Base-by-base conservation (phyloP, 2,888 invertebrate genomes). In the Caenorhabditis zanzibari region DNA sequence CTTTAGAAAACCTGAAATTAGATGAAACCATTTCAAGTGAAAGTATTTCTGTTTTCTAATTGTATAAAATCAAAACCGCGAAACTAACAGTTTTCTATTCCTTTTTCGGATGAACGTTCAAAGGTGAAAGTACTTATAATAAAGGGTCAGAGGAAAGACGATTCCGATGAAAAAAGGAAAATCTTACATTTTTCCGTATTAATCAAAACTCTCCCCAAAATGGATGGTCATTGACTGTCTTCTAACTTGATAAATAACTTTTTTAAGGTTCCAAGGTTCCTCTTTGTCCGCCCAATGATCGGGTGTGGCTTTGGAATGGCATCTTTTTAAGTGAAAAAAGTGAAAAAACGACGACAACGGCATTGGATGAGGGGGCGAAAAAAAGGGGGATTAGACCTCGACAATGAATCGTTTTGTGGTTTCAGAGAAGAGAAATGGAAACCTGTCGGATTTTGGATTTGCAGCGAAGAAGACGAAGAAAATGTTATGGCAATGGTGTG, bases 381-480 rank as follows among this genome's bases (percentile, higher is more conserved):
- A 26, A n/a, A 26, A 6, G n/a, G 44, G 54, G 61, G 61, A 73
- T 61, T 52, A 73, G 52, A 61, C 68, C 54, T 54, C 68, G 38
- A 61, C 22, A 41, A 38, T 61, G 61, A 54, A 68, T 52, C 49
- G 66, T 52, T 66, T 38, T 66, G 28, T 66, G 49, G 66, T 66
- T 49, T 49, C 28, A 32, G 35, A 38, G 28, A 52, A 38, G 9
- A 24, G 49, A 16, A 28, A 59, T n/a, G 10, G 61, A 63, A 73
- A 73, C 73, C 73, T 73, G 73, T 73, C 49, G 73, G 73, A 73
- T 73, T 72, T 73, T 52, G 52, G 68, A 68, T 52, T 49, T 68
- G 24, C 52, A 22, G 54, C 9, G n/a, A 52, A n/a, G 32, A 32
- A 41, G 24, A 44, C 28, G 47, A 16, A 26, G 19, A 28, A 38